Evolutionary conservation across 2,888 invertebrate species (phyloP).

Genomic region (Troilus luridus): DNA sequence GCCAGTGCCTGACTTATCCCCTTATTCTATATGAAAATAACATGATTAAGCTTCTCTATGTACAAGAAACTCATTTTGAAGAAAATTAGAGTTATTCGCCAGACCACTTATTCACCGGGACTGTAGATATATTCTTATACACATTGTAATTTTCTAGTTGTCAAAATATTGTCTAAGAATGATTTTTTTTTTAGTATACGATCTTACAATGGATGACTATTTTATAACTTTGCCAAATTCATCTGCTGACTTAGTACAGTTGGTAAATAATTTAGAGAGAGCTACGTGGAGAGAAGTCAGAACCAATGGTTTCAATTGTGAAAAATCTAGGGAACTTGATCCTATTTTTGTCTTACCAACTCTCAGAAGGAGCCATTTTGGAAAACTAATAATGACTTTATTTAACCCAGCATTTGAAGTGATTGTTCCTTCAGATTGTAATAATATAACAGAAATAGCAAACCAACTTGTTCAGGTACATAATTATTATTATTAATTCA

Average conservation of each 20-base stretch:
- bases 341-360: conserved; percentile 28
- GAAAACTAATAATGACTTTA: neutral
- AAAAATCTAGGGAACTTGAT: neutral
- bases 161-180: neutral
- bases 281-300: conserved; percentile 37
- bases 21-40: too few relatives aligned
- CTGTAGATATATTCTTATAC: too few relatives aligned
- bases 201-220: neutral
- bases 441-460: conserved; percentile 20
- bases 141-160: neutral
- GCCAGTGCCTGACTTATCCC: too few relatives aligned
- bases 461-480: conserved; percentile 33
- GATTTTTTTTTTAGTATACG: neutral
- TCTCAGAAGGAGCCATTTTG: neutral
- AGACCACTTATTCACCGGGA: too few relatives aligned
- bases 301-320: neutral
- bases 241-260: neutral
- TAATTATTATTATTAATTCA: neutral
- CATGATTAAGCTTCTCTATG: too few relatives aligned
- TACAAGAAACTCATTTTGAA: too few relatives aligned
- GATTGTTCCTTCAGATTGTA: neutral
- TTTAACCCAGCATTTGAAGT: conserved; percentile 40
- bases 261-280: conserved; percentile 10
- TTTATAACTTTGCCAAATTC: neutral
- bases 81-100: too few relatives aligned